phyloP scores from a whole-genome alignment of 2,888 invertebrate genomes.

The Apamea sordens region DNA sequence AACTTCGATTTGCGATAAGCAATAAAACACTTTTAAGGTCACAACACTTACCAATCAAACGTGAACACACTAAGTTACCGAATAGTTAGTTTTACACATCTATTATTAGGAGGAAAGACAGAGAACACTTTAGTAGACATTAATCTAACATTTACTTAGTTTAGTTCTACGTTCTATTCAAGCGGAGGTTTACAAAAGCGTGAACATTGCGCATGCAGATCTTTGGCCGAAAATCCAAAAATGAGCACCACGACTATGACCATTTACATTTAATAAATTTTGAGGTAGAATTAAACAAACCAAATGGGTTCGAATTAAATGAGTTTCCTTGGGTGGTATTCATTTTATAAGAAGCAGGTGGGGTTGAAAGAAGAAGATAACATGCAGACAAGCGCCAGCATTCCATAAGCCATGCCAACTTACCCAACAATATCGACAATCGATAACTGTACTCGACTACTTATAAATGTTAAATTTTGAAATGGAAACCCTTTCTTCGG shows the following conservation, averaged over 20 bases:
- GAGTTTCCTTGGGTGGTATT: constrained; percentile 68
- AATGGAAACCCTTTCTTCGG: constrained; percentile 88
- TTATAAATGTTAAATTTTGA: constrained; percentile 80
- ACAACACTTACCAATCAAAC: constrained; percentile 66
- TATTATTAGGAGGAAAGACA: constrained; percentile 57
- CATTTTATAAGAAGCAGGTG: constrained; percentile 81
- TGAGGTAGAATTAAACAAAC: background rate
- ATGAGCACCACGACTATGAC: constrained; percentile 71
- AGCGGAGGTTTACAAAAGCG: constrained; percentile 72
- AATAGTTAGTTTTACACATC: constrained; percentile 50
- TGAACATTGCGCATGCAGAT: constrained; percentile 75
- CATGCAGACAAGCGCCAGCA: constrained; percentile 75
- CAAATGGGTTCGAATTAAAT: constrained; percentile 10
- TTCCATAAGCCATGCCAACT: constrained; percentile 86
- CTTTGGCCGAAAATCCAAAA: constrained; percentile 68
- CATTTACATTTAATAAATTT: background rate
- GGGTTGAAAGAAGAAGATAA: constrained; percentile 68
- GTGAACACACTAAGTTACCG: constrained; percentile 60
- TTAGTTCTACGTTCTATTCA: constrained; percentile 56
- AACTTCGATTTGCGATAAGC: constrained; percentile 47
- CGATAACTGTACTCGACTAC: constrained; percentile 89
- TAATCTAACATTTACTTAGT: constrained; percentile 47
- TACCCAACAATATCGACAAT: constrained; percentile 88
- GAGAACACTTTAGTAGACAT: constrained; percentile 50
- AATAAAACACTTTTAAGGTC: constrained; percentile 59